Base-by-base conservation (phyloP, 1,140 invertebrate genomes). In the Paraescarpia echinospica region DNA sequence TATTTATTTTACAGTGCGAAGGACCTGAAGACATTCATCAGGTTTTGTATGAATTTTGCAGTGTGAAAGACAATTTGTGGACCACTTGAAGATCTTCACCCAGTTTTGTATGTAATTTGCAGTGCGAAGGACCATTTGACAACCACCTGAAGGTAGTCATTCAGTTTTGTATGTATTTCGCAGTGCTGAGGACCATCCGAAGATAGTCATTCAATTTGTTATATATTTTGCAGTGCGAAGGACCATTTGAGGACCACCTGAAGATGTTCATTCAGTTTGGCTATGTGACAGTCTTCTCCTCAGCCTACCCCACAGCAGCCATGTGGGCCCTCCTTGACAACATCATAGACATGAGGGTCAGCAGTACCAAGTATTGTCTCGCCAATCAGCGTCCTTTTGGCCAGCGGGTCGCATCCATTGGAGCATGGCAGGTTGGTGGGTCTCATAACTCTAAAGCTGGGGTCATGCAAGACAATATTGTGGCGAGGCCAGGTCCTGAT, bases 301-400 rank as follows among this genome's bases (percentile, higher is more conserved):
- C 97, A n/a, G 98, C 98, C 1, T 98, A 98, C 95, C 98, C 98
- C 0, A 94, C 98, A 93, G 98, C 98, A 6, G 98, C 98, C 33
- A 95, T 98, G 2, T 98, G 98, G 95, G 98, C 98, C 1, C 95
- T 98, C n/a, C 96, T 98, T 1, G 98, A 98, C 95, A 98, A 98
- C 95, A 97, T 98, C 93, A 96, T 98, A 0, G 98, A 98, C 95
- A 98, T 98, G 93, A 96, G 98, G 48, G 95, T 98, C 35, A 98
- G 98, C 95, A 98, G 98, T n/a, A 99, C 99, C 95, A 99, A 99
- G 96, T 96, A 99, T 89, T 99, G 98, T 93, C 98, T 98, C 95
- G 98, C 99, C 2, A 98, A 98, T 95, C 98, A 99, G 96, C 96
- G 99, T 93, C 99, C 99, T 0, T 99, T 99, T 95, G 98, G 98